A percentile compares a stretch with the other conserved stretches of the same genome.
Evolutionary conservation across 2,113 vertebrate species (phyloP).

Genomic region (Butastur rufipennis): DNA sequence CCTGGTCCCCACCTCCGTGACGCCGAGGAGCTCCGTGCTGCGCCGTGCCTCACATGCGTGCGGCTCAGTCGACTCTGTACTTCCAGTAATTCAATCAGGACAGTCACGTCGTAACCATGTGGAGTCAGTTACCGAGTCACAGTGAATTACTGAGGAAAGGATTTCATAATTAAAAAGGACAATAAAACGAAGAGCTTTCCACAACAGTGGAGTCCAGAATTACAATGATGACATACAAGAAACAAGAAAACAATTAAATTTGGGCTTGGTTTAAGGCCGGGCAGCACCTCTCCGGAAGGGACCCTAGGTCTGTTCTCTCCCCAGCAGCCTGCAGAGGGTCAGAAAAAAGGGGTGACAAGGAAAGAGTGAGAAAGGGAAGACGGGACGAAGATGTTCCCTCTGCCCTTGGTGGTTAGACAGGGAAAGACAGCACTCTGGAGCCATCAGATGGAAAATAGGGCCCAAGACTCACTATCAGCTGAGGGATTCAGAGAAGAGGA

Average conservation of each 20-base stretch:
- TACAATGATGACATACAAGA: constrained; percentile 20
- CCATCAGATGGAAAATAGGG: not conserved
- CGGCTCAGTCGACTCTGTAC: not conserved
- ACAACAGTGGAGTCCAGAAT: constrained; percentile 37
- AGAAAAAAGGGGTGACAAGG: not conserved
- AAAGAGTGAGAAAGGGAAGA: not conserved
- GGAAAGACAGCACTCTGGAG: not conserved
- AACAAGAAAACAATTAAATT: constrained; percentile 10
- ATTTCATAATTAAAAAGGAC: constrained; percentile 62
- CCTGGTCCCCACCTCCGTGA: not conserved
- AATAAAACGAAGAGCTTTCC: constrained; percentile 59
- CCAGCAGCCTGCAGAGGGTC: not conserved
- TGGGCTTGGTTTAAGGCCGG: not conserved
- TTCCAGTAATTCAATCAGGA: constrained; percentile 56
- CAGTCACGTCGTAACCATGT: constrained; percentile 62
- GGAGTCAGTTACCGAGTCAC: constrained; percentile 65
- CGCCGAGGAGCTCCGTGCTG: not conserved
- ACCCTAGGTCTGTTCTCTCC: not conserved
- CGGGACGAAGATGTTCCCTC: not conserved
- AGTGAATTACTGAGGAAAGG: constrained; percentile 65
- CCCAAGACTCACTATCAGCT: not conserved
- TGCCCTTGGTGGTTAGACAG: not conserved
- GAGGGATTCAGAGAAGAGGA: not conserved
- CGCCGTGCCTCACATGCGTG: not conserved
- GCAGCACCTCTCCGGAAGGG: not conserved